These are phyloP conservation scores for Prionace glauca DNA, from an alignment of 2,797 vertebrate species.

Conservation along the genomic window DNA sequence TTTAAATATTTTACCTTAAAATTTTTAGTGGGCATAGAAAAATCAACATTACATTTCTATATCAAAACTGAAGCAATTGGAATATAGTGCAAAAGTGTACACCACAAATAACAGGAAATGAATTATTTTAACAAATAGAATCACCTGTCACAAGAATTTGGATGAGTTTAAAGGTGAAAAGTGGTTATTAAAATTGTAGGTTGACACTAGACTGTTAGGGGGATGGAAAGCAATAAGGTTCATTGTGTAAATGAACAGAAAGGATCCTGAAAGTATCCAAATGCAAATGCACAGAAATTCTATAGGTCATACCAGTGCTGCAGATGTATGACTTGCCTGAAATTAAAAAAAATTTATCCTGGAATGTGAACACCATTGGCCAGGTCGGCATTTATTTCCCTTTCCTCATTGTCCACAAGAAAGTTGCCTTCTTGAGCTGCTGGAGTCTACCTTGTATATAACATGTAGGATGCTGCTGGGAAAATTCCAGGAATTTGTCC, in stretches of 20 bases:
- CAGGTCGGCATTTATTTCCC: neutral
- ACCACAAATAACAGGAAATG: neutral
- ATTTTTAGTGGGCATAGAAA: neutral
- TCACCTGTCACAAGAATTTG: neutral
- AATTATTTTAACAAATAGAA: neutral
- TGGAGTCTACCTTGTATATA: neutral
- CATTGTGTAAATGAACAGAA: neutral
- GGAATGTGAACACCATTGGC: neutral
- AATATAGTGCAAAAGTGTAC: neutral
- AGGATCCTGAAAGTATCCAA: neutral
- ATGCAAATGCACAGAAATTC: neutral
- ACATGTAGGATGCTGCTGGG: neutral
- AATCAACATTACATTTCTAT: neutral
- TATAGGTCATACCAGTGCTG: neutral
- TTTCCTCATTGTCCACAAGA: neutral
- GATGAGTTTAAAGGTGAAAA: neutral
- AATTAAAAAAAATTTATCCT: neutral
- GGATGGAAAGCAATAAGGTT: neutral
- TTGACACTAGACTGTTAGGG: neutral
- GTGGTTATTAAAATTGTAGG: neutral
- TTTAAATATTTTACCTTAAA: neutral
- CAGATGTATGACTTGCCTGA: neutral
- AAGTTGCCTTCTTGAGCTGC: neutral
- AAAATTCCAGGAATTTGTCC: neutral
- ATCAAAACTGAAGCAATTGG: neutral